Base-by-base conservation (phyloP, 2,888 invertebrate genomes). In the Apodemia mormo region DNA sequence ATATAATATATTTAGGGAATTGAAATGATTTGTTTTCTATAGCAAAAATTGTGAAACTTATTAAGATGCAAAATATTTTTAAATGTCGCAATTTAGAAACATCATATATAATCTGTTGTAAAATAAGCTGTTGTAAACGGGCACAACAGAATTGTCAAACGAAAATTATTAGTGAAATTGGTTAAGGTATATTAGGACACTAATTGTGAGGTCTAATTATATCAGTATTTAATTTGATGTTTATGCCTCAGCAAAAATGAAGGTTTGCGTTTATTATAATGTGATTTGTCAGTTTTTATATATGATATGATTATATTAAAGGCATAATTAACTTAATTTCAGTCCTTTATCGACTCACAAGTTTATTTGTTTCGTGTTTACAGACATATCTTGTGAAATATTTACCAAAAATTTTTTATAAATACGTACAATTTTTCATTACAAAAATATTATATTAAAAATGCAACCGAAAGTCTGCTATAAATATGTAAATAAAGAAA, bases 1-100 rank as follows among this genome's bases (percentile, higher is more conserved):
- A 61, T 61, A 61, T 61, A 61, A 61, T 33, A 61, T 61, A 61
- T 61, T 61, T 61, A 61, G 61, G 61, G 14, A 61, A 61, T 33
- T 61, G 33, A 12, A 33, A 61, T 14, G 5, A 61, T 52, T 52
- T 61, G 33, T 61, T 30, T 33, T 61, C 61, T 14, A 33, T 33
- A 61, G 61, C 61, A 33, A 61, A 61, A 61, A 30, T 58, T 61
- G 58, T 61, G 61, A 61, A 61, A 61, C 33, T 30, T 58, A 30
- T 61, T 33, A 61, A 61, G 12, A 61, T 61, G 61, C 61, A 61
- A 33, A 61, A 61, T 61, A 61, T 61, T 61, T 61, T 61, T 14
- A 61, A 61, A 61, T 61, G 61, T 61, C 33, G 58, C 58, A 58
- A 58, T 58, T 58, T 58, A 58, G 29, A 30, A 58, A 58, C 58